These are phyloP conservation scores for Saturnia japonica DNA, from an alignment of 2,888 invertebrate genomes.

Conservation along the genomic window DNA sequence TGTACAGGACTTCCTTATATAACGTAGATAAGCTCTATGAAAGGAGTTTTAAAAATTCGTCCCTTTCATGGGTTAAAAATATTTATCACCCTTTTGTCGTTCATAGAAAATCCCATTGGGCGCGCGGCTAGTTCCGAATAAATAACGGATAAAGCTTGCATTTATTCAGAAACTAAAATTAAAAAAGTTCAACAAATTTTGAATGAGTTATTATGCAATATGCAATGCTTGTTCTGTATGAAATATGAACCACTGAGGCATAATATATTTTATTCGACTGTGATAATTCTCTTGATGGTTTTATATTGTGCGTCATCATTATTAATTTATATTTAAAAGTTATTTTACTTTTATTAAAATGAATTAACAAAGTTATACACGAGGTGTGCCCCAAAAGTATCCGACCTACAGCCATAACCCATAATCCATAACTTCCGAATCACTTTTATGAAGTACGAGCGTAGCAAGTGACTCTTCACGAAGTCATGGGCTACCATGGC, in stretches of 20 bases:
- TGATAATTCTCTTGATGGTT: constrained; percentile 10
- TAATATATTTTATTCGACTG: constrained; percentile 18
- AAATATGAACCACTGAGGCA: constrained; percentile 21
- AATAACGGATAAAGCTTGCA: constrained; percentile 70
- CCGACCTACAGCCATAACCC: no score
- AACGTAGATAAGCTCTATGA: no score
- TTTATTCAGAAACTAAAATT: constrained; percentile 73
- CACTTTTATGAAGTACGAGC: no score
- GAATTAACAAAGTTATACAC: neutral
- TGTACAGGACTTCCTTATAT: neutral
- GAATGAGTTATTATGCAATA: constrained; percentile 77
- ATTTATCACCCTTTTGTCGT: neutral
- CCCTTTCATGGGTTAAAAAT: neutral
- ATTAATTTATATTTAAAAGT: neutral
- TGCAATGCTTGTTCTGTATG: constrained; percentile 48
- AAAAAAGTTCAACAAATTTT: constrained; percentile 78
- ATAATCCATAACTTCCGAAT: no score
- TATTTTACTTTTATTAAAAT: neutral
- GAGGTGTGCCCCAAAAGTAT: no score
- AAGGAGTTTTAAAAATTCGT: neutral
- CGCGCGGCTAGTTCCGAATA: constrained; percentile 47
- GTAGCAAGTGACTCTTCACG: no score
- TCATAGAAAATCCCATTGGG: neutral
- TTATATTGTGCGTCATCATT: neutral
- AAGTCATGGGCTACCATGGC: no score